These are phyloP conservation scores for Crotalus helleri DNA, from an alignment of 2,113 vertebrate species.

Conservation along the genomic window DNA sequence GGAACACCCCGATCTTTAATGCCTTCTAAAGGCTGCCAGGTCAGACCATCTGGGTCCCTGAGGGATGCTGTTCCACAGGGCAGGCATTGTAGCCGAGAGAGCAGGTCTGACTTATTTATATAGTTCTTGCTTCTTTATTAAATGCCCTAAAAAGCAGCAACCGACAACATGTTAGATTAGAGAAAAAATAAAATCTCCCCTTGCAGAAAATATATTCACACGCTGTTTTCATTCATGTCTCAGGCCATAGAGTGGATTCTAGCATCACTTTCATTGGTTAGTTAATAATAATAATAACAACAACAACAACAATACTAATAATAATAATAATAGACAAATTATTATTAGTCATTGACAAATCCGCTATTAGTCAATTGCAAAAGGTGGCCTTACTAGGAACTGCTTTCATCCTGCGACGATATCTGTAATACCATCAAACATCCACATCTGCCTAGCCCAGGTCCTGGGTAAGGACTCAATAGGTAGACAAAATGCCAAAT, in stretches of 20 bases:
- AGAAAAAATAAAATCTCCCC: background rate
- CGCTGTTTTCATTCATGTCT: background rate
- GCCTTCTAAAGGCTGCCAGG: background rate
- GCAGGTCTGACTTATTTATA: background rate
- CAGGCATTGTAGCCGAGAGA: background rate
- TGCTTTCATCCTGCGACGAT: no score
- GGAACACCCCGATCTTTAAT: background rate
- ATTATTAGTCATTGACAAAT: no score
- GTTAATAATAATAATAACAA: background rate
- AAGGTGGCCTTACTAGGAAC: no score
- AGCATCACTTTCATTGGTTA: background rate
- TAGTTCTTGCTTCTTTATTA: background rate
- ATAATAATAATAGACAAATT: no score
- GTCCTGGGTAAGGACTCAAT: no score
- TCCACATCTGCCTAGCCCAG: no score
- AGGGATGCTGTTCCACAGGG: background rate
- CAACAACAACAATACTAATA: accelerated
- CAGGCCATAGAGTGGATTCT: background rate
- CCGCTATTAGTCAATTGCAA: no score
- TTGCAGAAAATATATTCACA: background rate
- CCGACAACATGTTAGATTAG: background rate
- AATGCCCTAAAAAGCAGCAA: background rate
- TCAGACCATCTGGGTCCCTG: background rate
- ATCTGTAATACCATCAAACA: no score
- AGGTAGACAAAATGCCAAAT: no score